A percentile compares a stretch with the other conserved stretches of the same genome.
Evolutionary conservation across 2,888 invertebrate species (phyloP).

Genomic region (Suillia variegata): DNA sequence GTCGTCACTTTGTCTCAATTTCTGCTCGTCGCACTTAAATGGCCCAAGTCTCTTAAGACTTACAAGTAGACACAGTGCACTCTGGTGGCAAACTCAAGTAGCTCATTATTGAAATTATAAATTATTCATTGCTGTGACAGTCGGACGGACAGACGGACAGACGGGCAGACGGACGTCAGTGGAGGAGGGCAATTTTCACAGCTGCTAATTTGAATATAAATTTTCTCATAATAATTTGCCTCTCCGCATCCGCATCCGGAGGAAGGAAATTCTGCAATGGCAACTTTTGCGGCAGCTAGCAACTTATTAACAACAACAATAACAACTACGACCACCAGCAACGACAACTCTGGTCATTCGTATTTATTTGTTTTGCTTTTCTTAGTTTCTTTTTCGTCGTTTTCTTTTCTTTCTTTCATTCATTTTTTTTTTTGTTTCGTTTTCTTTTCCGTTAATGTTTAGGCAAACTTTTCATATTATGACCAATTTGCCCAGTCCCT

Average conservation of each 20-base stretch:
- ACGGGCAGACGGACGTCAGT: neutral
- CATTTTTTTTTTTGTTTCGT: too few relatives aligned
- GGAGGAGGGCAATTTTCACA: constrained; percentile 5
- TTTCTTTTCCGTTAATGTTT: neutral
- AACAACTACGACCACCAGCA: too few relatives aligned
- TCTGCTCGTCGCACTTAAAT: too few relatives aligned
- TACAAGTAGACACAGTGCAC: neutral
- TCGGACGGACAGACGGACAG: neutral
- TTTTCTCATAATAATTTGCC: constrained; percentile 35
- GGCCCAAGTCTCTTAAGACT: neutral
- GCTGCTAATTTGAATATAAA: constrained; percentile 40
- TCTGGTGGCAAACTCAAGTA: neutral
- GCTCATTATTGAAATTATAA: constrained; percentile 20
- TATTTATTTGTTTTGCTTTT: neutral
- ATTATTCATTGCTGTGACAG: constrained; percentile 22
- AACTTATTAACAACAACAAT: too few relatives aligned
- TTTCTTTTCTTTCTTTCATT: neutral
- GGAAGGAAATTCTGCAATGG: too few relatives aligned
- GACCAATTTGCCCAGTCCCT: neutral
- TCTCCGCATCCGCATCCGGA: too few relatives aligned
- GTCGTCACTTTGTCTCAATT: neutral
- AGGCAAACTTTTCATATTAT: neutral
- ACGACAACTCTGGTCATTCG: too few relatives aligned
- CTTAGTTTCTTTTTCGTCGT: neutral
- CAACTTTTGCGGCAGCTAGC: too few relatives aligned